A percentile compares a stretch with the other conserved stretches of the same genome.
These are phyloP conservation scores for Nothoprocta pentlandii DNA, from an alignment of 2,113 vertebrate species.

Conservation along the genomic window DNA sequence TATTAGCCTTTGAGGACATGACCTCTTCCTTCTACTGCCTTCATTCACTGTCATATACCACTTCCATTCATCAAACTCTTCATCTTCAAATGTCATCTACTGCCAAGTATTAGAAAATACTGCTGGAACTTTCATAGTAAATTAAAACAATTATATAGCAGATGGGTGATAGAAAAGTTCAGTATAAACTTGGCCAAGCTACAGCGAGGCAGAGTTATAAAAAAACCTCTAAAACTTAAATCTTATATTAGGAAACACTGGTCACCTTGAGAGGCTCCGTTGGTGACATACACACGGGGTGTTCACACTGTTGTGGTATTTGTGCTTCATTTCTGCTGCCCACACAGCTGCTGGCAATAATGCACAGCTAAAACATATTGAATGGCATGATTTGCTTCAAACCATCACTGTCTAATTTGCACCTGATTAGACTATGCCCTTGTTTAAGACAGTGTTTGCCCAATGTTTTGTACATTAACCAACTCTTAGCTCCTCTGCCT, in stretches of 20 bases:
- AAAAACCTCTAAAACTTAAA: background rate
- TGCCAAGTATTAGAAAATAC: background rate
- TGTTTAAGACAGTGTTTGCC: background rate
- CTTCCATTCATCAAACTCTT: background rate
- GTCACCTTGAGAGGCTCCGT: background rate
- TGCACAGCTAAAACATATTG: background rate
- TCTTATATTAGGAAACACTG: background rate
- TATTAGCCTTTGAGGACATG: background rate
- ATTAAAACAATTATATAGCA: background rate
- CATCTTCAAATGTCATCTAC: background rate
- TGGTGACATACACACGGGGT: background rate
- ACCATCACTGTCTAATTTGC: background rate
- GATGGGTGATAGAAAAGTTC: background rate
- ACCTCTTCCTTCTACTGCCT: background rate
- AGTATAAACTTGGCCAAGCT: background rate
- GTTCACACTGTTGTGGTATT: background rate
- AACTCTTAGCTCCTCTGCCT: background rate
- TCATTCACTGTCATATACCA: background rate
- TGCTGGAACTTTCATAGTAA: background rate
- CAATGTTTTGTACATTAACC: accelerated
- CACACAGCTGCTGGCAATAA: background rate
- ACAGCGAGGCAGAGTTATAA: background rate
- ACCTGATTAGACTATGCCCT: background rate
- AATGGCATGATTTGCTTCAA: background rate
- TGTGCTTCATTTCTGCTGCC: background rate